A percentile compares a stretch with the other conserved stretches of the same genome.
phyloP scores from a whole-genome alignment of 2,888 invertebrate species.

The Artemia sinica region DNA sequence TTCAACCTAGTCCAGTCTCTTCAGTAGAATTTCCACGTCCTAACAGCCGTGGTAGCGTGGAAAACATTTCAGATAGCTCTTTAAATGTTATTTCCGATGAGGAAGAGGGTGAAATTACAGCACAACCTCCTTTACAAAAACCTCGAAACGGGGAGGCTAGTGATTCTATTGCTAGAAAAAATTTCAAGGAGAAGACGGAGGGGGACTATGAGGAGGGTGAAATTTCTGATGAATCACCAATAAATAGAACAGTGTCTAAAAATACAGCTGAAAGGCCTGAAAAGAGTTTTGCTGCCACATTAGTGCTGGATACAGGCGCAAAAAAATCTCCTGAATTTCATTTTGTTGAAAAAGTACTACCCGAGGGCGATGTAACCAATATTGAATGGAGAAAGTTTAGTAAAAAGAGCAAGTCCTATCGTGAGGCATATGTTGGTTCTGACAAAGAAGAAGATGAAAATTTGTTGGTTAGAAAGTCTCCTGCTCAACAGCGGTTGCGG shows the following conservation, averaged over 20 bases:
- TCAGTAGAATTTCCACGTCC: conserved; percentile 6
- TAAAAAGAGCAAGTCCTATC: neutral
- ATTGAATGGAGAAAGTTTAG: neutral
- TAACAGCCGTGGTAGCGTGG: neutral
- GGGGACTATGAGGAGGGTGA: conserved; percentile 7
- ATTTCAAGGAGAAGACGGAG: neutral
- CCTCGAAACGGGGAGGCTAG: conserved; percentile 29
- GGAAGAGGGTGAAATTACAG: conserved; percentile 36
- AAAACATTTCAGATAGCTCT: conserved; percentile 6
- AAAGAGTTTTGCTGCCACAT: too few species aligned
- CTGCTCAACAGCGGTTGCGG: neutral
- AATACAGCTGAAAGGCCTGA: neutral
- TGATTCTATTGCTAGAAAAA: neutral
- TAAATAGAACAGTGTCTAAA: neutral
- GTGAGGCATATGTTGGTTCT: neutral
- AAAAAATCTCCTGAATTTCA: neutral
- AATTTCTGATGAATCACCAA: conserved; percentile 5
- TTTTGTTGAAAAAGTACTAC: neutral
- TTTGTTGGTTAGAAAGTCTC: neutral
- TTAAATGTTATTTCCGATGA: conserved; percentile 27
- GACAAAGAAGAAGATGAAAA: neutral
- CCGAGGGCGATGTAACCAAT: neutral
- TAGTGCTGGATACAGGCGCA: too few species aligned
- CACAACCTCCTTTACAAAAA: conserved; percentile 27
- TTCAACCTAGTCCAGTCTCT: conserved; percentile 9